Evolutionary conservation across 2,888 invertebrate genomes (phyloP), one percentile per base, ranked within the genome.

Genomic region (Coleophora flavipennella): DNA sequence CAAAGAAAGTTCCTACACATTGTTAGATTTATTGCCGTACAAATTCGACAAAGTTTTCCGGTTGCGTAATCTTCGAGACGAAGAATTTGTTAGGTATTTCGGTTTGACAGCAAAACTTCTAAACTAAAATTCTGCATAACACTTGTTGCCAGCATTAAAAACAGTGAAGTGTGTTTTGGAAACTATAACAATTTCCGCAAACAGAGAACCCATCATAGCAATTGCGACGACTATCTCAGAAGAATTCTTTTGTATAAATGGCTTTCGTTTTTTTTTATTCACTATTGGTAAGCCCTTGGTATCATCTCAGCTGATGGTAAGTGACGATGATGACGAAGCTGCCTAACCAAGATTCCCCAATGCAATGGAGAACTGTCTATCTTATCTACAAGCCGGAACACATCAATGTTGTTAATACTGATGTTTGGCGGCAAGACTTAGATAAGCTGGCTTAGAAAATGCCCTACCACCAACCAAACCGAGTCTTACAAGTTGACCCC

Each of bases 161-260:
- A 53, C 57, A 50, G 51, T 55, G 54, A 49, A 54, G 53, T 29
- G 48, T 51, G 51, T 49, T 44, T 45, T 42, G 42, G 49, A 48
- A 49, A 53, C 48, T 49, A 54, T 55, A 51, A 53, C 57, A 3
- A 52, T 51, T 48, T 44, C 49, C 48, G 56, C 55, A 60, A 60
- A 60, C 59, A 66, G 46, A 53, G 57, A 48, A 53, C 64, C 63
- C 57, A 62, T 67, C 59, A 61, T 63, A 68, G 66, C 57, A 71
- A 76, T 67, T 56, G 66, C 61, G 62, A 58, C 59, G 55, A 63
- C 57, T 64, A 64, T 62, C 63, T 68, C 65, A 65, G 68, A 71
- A 76, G 77, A 76, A 74, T 73, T 72, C 68, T 70, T 76, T 78
- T 77, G 67, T 74, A 72, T 68, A 75, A 79, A 79, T 80, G 72